Evolutionary conservation across 2,888 invertebrate genomes (phyloP).

Genomic region (Matsumyia berberina): DNA sequence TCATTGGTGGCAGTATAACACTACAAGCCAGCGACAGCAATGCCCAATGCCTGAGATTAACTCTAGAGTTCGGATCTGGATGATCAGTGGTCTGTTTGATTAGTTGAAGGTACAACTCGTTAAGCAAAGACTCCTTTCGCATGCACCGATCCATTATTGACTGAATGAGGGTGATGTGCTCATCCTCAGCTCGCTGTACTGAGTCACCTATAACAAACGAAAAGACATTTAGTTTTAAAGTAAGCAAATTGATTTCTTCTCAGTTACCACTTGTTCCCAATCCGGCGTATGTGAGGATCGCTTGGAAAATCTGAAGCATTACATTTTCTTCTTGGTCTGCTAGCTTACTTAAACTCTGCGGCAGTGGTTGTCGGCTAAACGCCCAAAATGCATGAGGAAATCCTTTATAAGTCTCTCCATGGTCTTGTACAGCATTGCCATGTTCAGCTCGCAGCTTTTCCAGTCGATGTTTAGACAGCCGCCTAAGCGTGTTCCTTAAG

Average conservation of each 20-base stretch:
- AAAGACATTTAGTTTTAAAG: background rate
- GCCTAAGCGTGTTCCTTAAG: slow-evolving; percentile 93
- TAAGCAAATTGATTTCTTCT: slow-evolving; percentile 32
- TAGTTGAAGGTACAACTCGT: slow-evolving; percentile 95
- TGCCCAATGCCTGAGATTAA: slow-evolving; percentile 96
- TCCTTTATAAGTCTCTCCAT: slow-evolving; percentile 94
- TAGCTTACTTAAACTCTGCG: slow-evolving; percentile 93
- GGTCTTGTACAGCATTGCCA: slow-evolving; percentile 87
- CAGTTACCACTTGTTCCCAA: slow-evolving; percentile 88
- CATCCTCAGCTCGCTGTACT: slow-evolving; percentile 91
- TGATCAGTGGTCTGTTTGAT: slow-evolving; percentile 97
- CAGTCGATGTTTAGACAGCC: slow-evolving; percentile 93
- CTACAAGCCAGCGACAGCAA: slow-evolving; percentile 92
- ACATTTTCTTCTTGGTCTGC: slow-evolving; percentile 94
- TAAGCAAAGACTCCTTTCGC: slow-evolving; percentile 94
- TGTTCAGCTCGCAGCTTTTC: slow-evolving; percentile 90
- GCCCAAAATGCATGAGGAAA: slow-evolving; percentile 95
- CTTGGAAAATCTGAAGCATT: slow-evolving; percentile 94
- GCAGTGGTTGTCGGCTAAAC: slow-evolving; percentile 91
- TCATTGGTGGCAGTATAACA: slow-evolving; percentile 93
- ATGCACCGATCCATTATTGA: slow-evolving; percentile 95
- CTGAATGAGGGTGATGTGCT: slow-evolving; percentile 95
- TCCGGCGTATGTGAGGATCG: slow-evolving; percentile 95
- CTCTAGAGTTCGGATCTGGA: slow-evolving; percentile 94
- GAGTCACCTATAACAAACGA: slow-evolving; percentile 85